These are phyloP conservation scores for Lordiphosa clarofinis DNA, from an alignment of 1,140 invertebrate species.

Conservation along the genomic window DNA sequence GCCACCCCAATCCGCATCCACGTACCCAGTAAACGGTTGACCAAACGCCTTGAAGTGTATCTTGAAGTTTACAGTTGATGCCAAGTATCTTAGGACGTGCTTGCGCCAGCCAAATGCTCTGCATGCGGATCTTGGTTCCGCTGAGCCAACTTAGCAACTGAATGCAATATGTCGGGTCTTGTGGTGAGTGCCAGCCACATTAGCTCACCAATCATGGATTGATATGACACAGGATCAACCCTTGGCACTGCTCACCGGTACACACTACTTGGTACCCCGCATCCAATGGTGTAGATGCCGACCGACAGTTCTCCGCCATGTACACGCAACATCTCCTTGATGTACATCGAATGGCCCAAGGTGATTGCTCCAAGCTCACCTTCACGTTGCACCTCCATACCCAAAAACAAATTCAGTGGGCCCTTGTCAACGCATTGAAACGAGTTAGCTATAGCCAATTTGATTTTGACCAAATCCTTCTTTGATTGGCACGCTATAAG, in stretches of 20 bases:
- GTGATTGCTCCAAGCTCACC: not conserved
- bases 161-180: constrained; percentile 2
- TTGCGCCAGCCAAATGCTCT: no score
- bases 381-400: constrained; percentile 3
- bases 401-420: not conserved
- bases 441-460: not conserved
- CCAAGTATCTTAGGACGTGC: no score
- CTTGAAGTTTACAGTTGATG: not conserved
- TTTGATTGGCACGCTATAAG: no score
- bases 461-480: not conserved
- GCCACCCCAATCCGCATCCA: no score
- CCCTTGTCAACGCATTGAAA: not conserved
- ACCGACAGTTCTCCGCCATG: no score
- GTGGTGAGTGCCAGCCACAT: constrained; percentile 7
- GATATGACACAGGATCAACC: not conserved
- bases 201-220: not conserved
- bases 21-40: no score
- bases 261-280: not conserved
- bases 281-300: not conserved
- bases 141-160: not conserved
- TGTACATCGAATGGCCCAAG: not conserved
- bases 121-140: no score
- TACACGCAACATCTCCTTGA: no score
- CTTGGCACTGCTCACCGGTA: no score
- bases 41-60: not conserved